Base-by-base conservation (phyloP, 1,140 invertebrate species). In the Physella acuta region DNA sequence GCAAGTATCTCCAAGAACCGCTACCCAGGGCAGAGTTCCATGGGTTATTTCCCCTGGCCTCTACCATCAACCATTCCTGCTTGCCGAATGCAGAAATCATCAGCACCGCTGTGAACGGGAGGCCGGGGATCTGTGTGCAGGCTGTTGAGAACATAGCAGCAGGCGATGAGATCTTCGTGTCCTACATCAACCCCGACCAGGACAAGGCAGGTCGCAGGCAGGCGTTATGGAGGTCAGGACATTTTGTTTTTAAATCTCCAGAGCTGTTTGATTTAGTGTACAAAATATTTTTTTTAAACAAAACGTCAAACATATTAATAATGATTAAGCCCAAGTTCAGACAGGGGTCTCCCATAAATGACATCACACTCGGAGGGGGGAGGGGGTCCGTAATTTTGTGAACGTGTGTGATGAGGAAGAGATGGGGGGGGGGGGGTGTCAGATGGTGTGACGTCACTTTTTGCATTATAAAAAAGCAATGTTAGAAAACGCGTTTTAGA, bases 31-130 rank as follows among this genome's bases (percentile, higher is more conserved):
- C 74, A 3, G 73, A 74, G 49, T 78, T 79, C 66, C 76, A 76
- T 14, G 79, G 79, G 5, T 66, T 80, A 44, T 80, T 80, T 65
- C 71, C 78, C 4, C 49, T 80, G 5, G 76, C 78, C 34, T 75
- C 77, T 16, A 78, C 75, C 53, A 59, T 80, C 30, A 79, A 79
- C 60, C 79, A 80, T 62, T 78, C 75, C 20, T 80, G 79, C 67
- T 72, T 68, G 24, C 78, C 78, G 61, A 79, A 75, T 52, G 77
- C 72, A 20, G 75, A 76, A 61, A 73, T 79, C 16, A 71, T 70
- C 33, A 71, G 52, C 24, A 63, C 11, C 60, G 56, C 51, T 34
- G 59, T 69, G n/a, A 59, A 75, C 26, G 75, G 74, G 2, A 63
- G 65, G 56, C 75, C 76, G 0, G 77, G 79, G 16, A 70, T 79